Evolutionary conservation across 1,140 invertebrate species (phyloP).

Genomic region (Amyelois transitella): DNA sequence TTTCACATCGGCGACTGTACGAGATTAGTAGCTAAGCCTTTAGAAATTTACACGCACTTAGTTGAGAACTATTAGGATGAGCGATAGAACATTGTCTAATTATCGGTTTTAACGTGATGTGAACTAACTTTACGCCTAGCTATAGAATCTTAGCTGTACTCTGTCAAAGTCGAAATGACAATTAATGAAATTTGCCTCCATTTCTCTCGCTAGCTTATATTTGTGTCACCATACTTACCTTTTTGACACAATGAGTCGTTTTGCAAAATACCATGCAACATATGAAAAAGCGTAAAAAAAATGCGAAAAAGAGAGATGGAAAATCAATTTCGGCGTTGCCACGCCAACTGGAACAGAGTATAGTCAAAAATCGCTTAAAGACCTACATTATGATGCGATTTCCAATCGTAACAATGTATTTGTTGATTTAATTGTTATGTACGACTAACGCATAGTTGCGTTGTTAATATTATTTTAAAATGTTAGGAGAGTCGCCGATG

Average conservation of each 20-base stretch:
- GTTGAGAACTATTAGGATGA: no score
- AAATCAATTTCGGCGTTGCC: no score
- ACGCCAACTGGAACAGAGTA: not conserved
- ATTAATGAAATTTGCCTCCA: not conserved
- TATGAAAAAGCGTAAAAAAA: no score
- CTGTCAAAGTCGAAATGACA: not conserved
- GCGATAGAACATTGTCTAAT: no score
- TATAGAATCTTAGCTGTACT: not conserved
- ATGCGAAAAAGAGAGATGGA: no score
- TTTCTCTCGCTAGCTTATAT: not conserved
- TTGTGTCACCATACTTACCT: not conserved
- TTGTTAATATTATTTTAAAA: not conserved
- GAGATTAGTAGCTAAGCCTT: not conserved
- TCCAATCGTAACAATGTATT: not conserved
- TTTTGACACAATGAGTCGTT: not conserved
- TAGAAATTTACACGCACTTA: not conserved
- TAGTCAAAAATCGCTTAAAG: not conserved
- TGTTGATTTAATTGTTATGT: not conserved
- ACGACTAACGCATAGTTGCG: not conserved
- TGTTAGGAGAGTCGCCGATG: not conserved
- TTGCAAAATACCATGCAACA: no score
- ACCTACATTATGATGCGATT: not conserved
- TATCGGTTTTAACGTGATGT: no score
- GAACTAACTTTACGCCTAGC: not conserved
- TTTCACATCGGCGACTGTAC: slow-evolving; percentile 6